Conservation (phyloP, 2,113 vertebrate genomes). For the Apeltes quadracus region DNA sequence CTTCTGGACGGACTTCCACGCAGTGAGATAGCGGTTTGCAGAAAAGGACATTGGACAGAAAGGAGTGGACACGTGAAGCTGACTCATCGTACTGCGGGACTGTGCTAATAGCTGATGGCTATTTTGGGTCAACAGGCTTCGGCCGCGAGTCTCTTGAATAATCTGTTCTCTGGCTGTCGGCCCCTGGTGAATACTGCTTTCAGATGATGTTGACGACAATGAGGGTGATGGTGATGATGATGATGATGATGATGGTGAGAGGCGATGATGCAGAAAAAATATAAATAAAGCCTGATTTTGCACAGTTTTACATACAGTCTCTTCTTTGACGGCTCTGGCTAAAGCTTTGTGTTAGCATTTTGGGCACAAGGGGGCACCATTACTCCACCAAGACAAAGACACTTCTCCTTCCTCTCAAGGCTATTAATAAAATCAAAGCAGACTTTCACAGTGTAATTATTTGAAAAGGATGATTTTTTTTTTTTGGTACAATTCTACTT, state of each 20-base stretch:
- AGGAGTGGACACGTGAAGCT: constrained; percentile 49
- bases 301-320: constrained; percentile 77
- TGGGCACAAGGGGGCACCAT: constrained; percentile 68
- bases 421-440: not conserved
- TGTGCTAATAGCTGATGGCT: constrained; percentile 52
- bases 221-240: constrained; percentile 57
- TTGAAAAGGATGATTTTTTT: not conserved
- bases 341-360: constrained; percentile 6
- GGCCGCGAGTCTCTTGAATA: constrained; percentile 45
- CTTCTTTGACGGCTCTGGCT: constrained; percentile 43
- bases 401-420: constrained; percentile 1
- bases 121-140: constrained; percentile 50
- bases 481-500: not conserved
- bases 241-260: constrained; percentile 35
- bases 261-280: constrained; percentile 43
- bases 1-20: constrained; percentile 42
- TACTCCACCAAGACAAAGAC: constrained; percentile 34
- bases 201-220: constrained; percentile 57
- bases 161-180: constrained; percentile 45
- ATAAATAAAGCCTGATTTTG: constrained; percentile 82
- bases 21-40: constrained; percentile 42
- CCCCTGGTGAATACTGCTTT: constrained; percentile 55
- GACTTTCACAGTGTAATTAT: constrained; percentile 1
- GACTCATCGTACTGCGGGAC: constrained; percentile 43
- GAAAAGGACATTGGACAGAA: constrained; percentile 60